These are phyloP conservation scores for Paratrypauchen microcephalus DNA, from an alignment of 2,797 vertebrate genomes.

Conservation along the genomic window DNA sequence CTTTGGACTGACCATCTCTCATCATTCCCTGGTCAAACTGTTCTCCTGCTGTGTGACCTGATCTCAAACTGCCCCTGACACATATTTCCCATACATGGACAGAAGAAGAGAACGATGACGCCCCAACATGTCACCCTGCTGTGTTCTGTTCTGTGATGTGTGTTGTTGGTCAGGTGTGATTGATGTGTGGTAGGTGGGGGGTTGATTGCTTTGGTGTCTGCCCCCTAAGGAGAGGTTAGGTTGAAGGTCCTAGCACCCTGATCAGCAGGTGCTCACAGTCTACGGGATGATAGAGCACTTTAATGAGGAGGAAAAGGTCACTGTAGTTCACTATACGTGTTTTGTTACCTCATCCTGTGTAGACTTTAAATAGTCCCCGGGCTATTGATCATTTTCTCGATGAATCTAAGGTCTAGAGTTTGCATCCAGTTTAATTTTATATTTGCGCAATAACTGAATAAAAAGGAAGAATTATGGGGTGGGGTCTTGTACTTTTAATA, in stretches of 20 bases:
- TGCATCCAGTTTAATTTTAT: background rate
- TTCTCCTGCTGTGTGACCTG: slow-evolving; percentile 27
- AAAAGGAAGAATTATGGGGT: no score
- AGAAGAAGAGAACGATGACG: background rate
- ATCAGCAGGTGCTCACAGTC: slow-evolving; percentile 45
- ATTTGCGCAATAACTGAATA: background rate
- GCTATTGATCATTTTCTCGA: background rate
- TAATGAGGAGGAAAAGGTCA: slow-evolving; percentile 59
- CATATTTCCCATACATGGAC: background rate
- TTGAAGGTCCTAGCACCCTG: slow-evolving; percentile 46
- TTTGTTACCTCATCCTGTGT: slow-evolving; percentile 3
- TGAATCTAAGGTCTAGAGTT: background rate
- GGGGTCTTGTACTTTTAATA: no score
- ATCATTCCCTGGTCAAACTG: slow-evolving; percentile 32
- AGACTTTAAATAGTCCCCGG: slow-evolving; percentile 7
- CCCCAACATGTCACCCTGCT: slow-evolving; percentile 18
- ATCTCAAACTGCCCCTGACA: background rate
- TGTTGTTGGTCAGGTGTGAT: slow-evolving; percentile 51
- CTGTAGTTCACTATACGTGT: slow-evolving; percentile 4
- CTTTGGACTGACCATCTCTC: slow-evolving; percentile 13
- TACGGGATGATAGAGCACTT: slow-evolving; percentile 36
- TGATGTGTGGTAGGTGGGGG: slow-evolving; percentile 48
- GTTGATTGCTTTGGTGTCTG: slow-evolving; percentile 50
- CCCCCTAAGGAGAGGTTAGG: slow-evolving; percentile 32
- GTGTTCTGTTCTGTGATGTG: slow-evolving; percentile 25